Evolutionary conservation across 2,113 vertebrate species (phyloP), one percentile per base, ranked within the genome.

Genomic region (Holacanthus passer): DNA sequence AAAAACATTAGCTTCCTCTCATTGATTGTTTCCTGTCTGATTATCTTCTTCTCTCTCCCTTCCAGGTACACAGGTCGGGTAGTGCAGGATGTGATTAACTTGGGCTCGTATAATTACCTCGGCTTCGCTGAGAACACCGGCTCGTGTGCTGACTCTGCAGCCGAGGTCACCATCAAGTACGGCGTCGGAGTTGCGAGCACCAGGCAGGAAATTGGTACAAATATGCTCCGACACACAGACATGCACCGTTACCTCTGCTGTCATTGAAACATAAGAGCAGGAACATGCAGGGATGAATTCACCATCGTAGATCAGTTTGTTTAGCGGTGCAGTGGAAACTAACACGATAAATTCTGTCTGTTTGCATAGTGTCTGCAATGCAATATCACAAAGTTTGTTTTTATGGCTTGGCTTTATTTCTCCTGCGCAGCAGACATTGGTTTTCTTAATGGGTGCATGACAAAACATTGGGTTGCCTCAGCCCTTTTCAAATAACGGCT

Each of bases 101-200:
- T 99, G 96, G 97, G 98, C 78, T 99, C 98, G n/a, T 99, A 99
- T 91, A 99, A 99, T 93, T 99, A 99, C 90, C 96, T 99, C 75
- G 97, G 98, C 89, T 99, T 98, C 91, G 97, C 97, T 67, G 95
- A 96, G 88, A 98, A 97, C 20, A 83, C 73, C 14, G 97, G 97
- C 19, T 27, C 87, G 7, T 98, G 97, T 81, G 95, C 96, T 50
- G 94, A 97, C 60, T 94, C 97, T 50, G 96, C 96, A 24, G 93
- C 96, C 35, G 80, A 91, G 80, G 90, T 96, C 87, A 93, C 97
- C 7, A 83, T 87, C 60, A 93, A 95, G 59, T 97, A 97, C 37
- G 98, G 98, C 43, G 95, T 93, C 47, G 98, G 97, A 3, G 96
- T 98, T n/a, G 96, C 96, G 66, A 99, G 98, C 94, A 97, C 96